phyloP scores from a whole-genome alignment of 2,888 invertebrate species.

The Campaea margaritaria region DNA sequence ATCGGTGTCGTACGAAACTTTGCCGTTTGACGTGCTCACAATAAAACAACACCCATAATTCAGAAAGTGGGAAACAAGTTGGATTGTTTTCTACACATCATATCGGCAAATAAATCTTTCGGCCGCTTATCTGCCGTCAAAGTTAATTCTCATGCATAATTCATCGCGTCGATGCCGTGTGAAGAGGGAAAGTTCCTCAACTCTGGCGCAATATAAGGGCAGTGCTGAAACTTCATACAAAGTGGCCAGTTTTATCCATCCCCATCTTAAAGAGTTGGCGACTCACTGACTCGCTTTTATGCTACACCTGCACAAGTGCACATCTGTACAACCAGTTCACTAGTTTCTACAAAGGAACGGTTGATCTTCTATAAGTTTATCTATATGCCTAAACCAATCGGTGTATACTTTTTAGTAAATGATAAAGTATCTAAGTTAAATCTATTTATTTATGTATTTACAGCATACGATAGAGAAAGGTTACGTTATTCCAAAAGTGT shows the following conservation, averaged over 20 bases:
- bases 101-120: slow-evolving; percentile 83
- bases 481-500: too few relatives aligned
- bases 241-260: slow-evolving; percentile 6
- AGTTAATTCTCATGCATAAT: slow-evolving; percentile 84
- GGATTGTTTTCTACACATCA: slow-evolving; percentile 84
- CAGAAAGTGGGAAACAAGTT: slow-evolving; percentile 79
- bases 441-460: too few relatives aligned
- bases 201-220: slow-evolving; percentile 36
- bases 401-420: too few relatives aligned
- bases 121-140: slow-evolving; percentile 82
- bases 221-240: slow-evolving; percentile 49
- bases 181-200: slow-evolving; percentile 72
- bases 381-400: too few relatives aligned
- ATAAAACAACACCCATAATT: slow-evolving; percentile 81
- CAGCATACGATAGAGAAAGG: too few relatives aligned
- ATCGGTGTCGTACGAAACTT: slow-evolving; percentile 54
- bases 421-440: too few relatives aligned
- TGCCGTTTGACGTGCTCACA: slow-evolving; percentile 71
- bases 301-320: too few relatives aligned
- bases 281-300: too few relatives aligned
- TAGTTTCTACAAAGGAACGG: too few relatives aligned
- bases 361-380: too few relatives aligned
- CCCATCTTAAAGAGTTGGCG: too few relatives aligned
- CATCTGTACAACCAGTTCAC: too few relatives aligned
- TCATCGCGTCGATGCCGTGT: slow-evolving; percentile 76